phyloP scores from a whole-genome alignment of 92 coral and sea anemone species.

The Bergia puertoricense region DNA sequence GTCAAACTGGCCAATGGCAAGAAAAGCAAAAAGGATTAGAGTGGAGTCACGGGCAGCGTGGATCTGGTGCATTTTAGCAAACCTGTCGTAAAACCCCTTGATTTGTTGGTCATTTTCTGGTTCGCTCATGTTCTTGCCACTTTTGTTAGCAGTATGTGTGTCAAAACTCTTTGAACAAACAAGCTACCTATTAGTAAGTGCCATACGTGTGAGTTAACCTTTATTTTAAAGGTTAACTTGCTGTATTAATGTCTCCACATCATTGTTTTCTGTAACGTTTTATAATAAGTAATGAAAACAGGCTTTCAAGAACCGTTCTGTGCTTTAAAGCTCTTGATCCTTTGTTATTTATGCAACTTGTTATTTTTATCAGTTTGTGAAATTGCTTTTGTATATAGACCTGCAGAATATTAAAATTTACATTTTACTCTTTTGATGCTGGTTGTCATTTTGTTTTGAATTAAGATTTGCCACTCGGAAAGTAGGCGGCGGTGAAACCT shows the following conservation, averaged over 20 bases:
- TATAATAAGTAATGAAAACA: neutral
- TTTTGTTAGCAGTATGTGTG: neutral
- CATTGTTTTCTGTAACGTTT: too few species aligned
- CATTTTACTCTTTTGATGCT: neutral
- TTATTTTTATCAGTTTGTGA: neutral
- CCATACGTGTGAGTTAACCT: too few species aligned
- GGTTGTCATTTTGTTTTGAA: neutral
- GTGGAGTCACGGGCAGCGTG: too few species aligned
- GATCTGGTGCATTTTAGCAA: neutral
- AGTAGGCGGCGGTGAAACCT: too few species aligned
- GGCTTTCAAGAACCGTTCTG: neutral
- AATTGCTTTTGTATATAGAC: slow-evolving; percentile 10
- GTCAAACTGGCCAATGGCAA: too few species aligned
- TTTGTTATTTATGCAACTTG: neutral
- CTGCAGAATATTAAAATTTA: neutral
- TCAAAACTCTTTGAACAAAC: neutral
- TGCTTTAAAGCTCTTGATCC: neutral
- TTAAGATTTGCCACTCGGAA: neutral
- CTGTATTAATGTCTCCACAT: too few species aligned
- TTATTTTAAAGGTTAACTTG: too few species aligned
- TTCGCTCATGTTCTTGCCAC: neutral
- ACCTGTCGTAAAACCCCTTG: neutral
- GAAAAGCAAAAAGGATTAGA: too few species aligned
- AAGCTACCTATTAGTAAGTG: too few species aligned
- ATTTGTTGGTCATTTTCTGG: too few species aligned